Percentiles rank a stretch among this genome's conserved stretches.
These are phyloP conservation scores for Nomada fucata DNA, from an alignment of 2,888 invertebrate species.

Conservation along the genomic window DNA sequence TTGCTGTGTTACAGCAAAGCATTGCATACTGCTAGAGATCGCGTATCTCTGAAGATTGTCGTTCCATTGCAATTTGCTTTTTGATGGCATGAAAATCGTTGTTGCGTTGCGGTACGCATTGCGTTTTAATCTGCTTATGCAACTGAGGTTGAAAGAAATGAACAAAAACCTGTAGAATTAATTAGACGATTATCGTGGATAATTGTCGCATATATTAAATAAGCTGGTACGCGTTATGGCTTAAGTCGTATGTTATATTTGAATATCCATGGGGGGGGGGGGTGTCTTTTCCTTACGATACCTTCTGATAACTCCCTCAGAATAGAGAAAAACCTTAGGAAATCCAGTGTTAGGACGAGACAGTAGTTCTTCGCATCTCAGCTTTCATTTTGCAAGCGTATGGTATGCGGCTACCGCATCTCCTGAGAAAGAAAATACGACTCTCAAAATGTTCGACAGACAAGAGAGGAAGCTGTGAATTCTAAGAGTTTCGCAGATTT, in stretches of 20 bases:
- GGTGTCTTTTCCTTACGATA: constrained; percentile 64
- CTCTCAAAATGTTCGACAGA: constrained; percentile 66
- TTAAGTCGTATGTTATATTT: neutral
- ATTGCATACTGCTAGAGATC: too few relatives aligned
- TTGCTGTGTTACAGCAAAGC: too few relatives aligned
- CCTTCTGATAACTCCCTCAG: constrained; percentile 57
- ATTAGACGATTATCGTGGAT: too few relatives aligned
- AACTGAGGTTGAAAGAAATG: too few relatives aligned
- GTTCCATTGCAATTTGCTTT: too few relatives aligned
- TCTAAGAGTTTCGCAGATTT: constrained; percentile 16
- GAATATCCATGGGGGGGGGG: neutral
- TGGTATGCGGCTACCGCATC: constrained; percentile 49
- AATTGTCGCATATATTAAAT: too few relatives aligned
- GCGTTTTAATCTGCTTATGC: too few relatives aligned
- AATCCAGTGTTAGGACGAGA: constrained; percentile 43
- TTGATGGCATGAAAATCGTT: too few relatives aligned
- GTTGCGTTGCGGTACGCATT: too few relatives aligned
- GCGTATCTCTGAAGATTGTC: too few relatives aligned
- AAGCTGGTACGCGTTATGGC: neutral
- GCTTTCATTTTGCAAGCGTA: constrained; percentile 45
- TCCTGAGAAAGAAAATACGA: constrained; percentile 76
- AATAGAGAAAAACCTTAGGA: constrained; percentile 55
- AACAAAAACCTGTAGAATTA: too few relatives aligned
- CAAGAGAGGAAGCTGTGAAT: constrained; percentile 29
- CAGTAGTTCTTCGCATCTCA: constrained; percentile 47